These are phyloP conservation scores for Lutraria lutraria DNA, from an alignment of 2,888 invertebrate species.

Conservation along the genomic window DNA sequence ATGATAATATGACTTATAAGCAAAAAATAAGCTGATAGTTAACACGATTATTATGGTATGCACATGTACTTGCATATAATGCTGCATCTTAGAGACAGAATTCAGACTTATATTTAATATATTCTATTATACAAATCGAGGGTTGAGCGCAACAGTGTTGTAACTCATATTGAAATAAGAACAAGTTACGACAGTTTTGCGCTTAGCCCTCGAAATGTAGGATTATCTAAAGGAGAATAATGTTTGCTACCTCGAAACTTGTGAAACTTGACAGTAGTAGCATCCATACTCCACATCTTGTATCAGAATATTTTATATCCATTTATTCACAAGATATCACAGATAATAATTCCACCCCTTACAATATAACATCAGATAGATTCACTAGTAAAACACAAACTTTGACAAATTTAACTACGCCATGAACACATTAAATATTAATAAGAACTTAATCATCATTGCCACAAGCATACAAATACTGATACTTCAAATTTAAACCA, in stretches of 20 bases:
- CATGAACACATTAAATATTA: background rate
- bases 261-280: constrained; percentile 65
- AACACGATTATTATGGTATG: too few relatives aligned
- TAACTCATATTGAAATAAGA: too few relatives aligned
- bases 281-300: constrained; percentile 56
- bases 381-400: background rate
- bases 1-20: too few relatives aligned
- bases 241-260: constrained; percentile 61
- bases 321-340: background rate
- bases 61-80: too few relatives aligned
- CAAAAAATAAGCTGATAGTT: too few relatives aligned
- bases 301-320: background rate
- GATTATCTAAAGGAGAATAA: too few relatives aligned
- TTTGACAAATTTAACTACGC: background rate
- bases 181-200: too few relatives aligned
- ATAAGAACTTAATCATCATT: background rate
- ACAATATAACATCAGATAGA: background rate
- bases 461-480: background rate
- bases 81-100: too few relatives aligned
- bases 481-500: background rate
- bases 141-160: too few relatives aligned
- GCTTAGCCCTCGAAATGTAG: too few relatives aligned
- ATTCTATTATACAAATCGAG: too few relatives aligned
- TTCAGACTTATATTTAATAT: too few relatives aligned
- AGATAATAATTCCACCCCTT: background rate